A percentile compares a stretch with the other conserved stretches of the same genome.
Evolutionary conservation across 2,797 vertebrate species (phyloP).

Genomic region (Nannoperca obscura): DNA sequence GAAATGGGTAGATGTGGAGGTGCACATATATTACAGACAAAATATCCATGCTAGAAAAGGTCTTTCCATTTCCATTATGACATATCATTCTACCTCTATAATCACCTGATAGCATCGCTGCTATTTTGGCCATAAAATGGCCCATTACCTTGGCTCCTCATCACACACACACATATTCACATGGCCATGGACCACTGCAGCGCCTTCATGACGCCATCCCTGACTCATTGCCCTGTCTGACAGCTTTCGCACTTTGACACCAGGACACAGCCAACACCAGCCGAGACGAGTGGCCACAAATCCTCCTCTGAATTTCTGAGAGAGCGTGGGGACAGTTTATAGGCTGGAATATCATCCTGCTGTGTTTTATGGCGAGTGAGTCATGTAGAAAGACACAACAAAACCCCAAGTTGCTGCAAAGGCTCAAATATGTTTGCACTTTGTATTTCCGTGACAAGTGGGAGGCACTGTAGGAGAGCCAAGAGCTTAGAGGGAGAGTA

Average conservation of each 20-base stretch:
- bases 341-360: slow-evolving; percentile 43
- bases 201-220: slow-evolving; percentile 57
- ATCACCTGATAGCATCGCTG: slow-evolving; percentile 38
- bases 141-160: slow-evolving; percentile 49
- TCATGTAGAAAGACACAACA: slow-evolving; percentile 42
- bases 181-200: slow-evolving; percentile 42
- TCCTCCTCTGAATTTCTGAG: slow-evolving; percentile 28
- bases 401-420: slow-evolving; percentile 35
- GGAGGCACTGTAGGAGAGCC: not conserved
- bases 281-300: slow-evolving; percentile 50
- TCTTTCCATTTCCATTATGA: slow-evolving; percentile 15
- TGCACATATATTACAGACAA: slow-evolving; percentile 1
- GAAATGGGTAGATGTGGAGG: slow-evolving; percentile 4
- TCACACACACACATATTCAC: slow-evolving; percentile 38
- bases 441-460: slow-evolving; percentile 18
- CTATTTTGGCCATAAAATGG: slow-evolving; percentile 56
- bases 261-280: slow-evolving; percentile 26
- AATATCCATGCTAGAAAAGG: slow-evolving; percentile 7
- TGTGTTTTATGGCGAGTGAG: slow-evolving; percentile 58
- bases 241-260: slow-evolving; percentile 64
- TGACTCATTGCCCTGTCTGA: slow-evolving; percentile 68
- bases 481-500: slow-evolving; percentile 14
- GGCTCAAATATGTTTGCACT: slow-evolving; percentile 34
- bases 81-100: slow-evolving; percentile 24
- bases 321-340: slow-evolving; percentile 21